phyloP scores from a whole-genome alignment of 2,888 invertebrate genomes.

The Acrobasis repandana region DNA sequence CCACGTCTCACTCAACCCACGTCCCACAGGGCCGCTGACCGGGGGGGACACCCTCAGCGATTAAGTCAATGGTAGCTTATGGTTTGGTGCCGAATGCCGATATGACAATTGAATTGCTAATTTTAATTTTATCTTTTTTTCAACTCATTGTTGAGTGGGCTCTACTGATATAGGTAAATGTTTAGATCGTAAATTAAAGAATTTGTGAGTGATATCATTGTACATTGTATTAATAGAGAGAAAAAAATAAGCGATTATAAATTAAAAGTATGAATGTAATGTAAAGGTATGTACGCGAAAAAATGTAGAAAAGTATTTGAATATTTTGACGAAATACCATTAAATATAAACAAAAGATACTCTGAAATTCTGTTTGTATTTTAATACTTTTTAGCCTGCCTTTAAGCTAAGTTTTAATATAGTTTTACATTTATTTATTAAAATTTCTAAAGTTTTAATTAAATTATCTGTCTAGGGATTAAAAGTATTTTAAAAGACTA shows the following conservation, averaged over 20 bases:
- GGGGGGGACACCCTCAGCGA: conserved; percentile 1
- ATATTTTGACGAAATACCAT: neutral
- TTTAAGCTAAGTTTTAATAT: too few species aligned
- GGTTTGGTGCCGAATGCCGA: conserved; percentile 7
- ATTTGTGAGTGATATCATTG: neutral
- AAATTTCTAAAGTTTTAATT: too few species aligned
- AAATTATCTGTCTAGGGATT: too few species aligned
- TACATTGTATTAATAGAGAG: neutral
- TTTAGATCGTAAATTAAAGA: neutral
- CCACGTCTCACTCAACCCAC: conserved; percentile 1
- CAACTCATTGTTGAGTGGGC: neutral
- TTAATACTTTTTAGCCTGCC: too few species aligned
- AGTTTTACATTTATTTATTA: too few species aligned
- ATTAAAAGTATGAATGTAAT: neutral
- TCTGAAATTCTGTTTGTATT: too few species aligned
- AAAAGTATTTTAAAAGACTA: too few species aligned
- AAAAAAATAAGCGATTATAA: neutral
- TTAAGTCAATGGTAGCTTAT: conserved; percentile 13
- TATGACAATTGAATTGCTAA: conserved; percentile 11
- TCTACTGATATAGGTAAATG: neutral
- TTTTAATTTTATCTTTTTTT: neutral
- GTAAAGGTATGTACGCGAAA: too few species aligned
- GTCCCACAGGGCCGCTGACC: neutral
- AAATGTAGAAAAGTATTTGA: neutral
- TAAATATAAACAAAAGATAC: too few species aligned